phyloP scores from a whole-genome alignment of 2,888 invertebrate species.

The Heliconius erato region DNA sequence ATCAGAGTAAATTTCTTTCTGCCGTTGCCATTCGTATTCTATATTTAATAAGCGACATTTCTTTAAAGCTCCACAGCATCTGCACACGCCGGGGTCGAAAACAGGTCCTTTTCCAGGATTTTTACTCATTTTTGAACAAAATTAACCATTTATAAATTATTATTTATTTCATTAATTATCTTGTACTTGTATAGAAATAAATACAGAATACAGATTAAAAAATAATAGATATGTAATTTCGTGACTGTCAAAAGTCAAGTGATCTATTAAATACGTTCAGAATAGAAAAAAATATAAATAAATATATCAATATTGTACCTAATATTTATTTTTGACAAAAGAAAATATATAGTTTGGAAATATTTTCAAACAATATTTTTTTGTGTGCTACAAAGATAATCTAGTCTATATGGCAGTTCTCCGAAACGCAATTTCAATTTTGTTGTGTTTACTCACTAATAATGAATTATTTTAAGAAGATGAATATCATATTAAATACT shows the following conservation, averaged over 20 bases:
- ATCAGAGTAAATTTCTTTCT: constrained; percentile 73
- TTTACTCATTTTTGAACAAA: constrained; percentile 42
- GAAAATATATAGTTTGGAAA: too few relatives aligned
- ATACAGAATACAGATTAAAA: constrained; percentile 4
- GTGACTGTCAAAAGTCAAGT: background rate
- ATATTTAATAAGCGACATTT: constrained; percentile 74
- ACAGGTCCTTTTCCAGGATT: constrained; percentile 66
- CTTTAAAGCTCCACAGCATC: constrained; percentile 74
- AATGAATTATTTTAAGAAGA: too few relatives aligned
- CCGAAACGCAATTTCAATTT: too few relatives aligned
- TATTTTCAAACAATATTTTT: too few relatives aligned
- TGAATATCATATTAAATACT: too few relatives aligned
- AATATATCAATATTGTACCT: too few relatives aligned
- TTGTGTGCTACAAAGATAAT: too few relatives aligned
- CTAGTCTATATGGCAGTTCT: too few relatives aligned
- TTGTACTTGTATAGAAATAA: too few relatives aligned
- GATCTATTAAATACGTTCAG: background rate
- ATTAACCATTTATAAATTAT: background rate
- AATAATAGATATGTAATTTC: background rate
- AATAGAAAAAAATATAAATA: background rate
- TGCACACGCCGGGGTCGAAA: constrained; percentile 70
- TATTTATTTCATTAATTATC: background rate
- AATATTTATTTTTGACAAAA: too few relatives aligned
- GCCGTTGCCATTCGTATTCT: constrained; percentile 73
- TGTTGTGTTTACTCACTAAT: too few relatives aligned